Conservation (phyloP, 2,888 invertebrate genomes). For the Clanis bilineata region DNA sequence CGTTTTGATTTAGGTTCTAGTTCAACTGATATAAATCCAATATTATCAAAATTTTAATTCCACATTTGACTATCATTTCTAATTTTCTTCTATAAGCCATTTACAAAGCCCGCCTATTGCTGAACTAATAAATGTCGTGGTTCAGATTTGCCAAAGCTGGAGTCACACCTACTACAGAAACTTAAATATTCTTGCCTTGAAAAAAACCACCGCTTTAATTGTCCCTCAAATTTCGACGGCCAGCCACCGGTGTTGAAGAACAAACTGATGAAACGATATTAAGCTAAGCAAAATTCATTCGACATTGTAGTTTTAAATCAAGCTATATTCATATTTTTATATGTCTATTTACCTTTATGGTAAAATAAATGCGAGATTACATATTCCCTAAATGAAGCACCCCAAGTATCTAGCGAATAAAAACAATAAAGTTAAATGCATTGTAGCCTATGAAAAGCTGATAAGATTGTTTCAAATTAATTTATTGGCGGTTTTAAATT, state of each 20-base stretch:
- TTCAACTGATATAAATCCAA: not conserved
- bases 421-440: not conserved
- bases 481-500: too few relatives aligned
- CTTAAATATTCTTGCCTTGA: slow-evolving; percentile 51
- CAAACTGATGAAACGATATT: slow-evolving; percentile 47
- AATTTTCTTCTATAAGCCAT: not conserved
- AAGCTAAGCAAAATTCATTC: not conserved
- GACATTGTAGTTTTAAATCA: too few relatives aligned
- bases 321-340: not conserved
- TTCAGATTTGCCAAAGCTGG: slow-evolving; percentile 15
- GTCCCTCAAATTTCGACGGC: slow-evolving; percentile 64
- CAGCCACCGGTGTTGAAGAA: slow-evolving; percentile 65
- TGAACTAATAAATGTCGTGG: not conserved
- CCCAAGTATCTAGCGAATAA: too few relatives aligned
- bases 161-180: slow-evolving; percentile 30
- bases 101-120: not conserved
- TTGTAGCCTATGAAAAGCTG: not conserved
- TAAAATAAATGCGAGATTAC: not conserved
- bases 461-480: too few relatives aligned
- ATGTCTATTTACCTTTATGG: not conserved
- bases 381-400: not conserved
- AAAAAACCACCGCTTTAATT: slow-evolving; percentile 56
- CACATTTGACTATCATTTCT: not conserved
- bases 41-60: not conserved
- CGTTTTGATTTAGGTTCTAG: not conserved